Base-by-base conservation (phyloP, 2,797 vertebrate genomes). In the Danio kyathit region DNA sequence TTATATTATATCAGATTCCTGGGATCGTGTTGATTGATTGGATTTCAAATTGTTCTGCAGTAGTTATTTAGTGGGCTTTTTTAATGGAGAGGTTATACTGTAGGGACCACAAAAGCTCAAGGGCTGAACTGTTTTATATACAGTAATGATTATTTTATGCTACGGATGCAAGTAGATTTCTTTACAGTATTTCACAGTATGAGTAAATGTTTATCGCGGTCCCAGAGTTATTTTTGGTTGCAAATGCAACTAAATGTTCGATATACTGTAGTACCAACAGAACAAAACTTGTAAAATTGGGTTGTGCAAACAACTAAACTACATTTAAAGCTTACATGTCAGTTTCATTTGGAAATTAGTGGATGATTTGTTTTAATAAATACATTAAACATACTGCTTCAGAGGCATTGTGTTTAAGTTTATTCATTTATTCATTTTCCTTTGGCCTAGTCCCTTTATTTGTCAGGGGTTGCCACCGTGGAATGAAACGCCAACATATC, bases 11-110 rank as follows among this genome's bases (percentile, higher is more conserved):
- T 57, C 41, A 59, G 70, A 49, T 38, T 60, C 43, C 7, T 12
- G 14, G 29, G 73, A 63, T 49, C 73, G 17, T 13, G 19, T 57
- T 63, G 73, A 48, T 41, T 60, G 57, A 74, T 61, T 59, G 60
- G 44, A 74, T 49, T 5, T 9, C 67, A 29, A 29, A n/a, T 49
- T 54, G 49, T 40, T 19, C 51, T 66, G 17, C 2, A 57, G 74
- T 66, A 66, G 38, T 65, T 48, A 52, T 54, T 76, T 43, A 65
- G 61, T 38, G 41, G 12, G n/a, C 49, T 44, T 73, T 73, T 73
- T 4, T 16, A 57, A 72, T 14, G 8, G 2, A 61, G 40, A 38
- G 29, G 21, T 63, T 1, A 29, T 29, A 29, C 29, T 29, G 1
- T 63, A 41, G 49, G 67, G 38, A 49, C 10, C 10, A 41, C 29